Base-by-base conservation (phyloP, 2,113 vertebrate species). In the Spheniscus mendiculus region DNA sequence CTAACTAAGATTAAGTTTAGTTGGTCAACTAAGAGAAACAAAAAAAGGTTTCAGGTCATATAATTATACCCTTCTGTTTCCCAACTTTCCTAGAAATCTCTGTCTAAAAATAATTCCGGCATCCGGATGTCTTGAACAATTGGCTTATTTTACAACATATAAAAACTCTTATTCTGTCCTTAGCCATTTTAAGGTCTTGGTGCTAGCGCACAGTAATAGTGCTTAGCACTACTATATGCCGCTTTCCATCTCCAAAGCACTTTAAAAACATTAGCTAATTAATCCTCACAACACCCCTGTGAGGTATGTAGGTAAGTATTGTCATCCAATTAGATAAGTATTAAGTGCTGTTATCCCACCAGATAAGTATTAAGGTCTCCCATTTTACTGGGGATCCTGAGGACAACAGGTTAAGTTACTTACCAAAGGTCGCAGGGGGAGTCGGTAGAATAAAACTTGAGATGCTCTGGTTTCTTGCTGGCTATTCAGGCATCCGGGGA, bases 301-400 rank as follows among this genome's bases (percentile, higher is more conserved):
- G 97, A 97, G 96, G 97, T 97, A 98, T 90, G 96, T 97, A 98
- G 97, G 97, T 97, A 98, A 98, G 97, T 96, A 98, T 97, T 97
- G 96, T 97, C 96, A 98, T 98, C 97, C 97, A 96, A 97, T 98
- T 98, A 97, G 97, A 95, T 97, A 50, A 96, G 97, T 61, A 97
- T 96, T 97, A 97, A 97, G 89, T 82, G 86, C 95, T 83, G 86
- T 97, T 98, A 98, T 98, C 95, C 95, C 92, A 97, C 79, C 91
- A 96, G 96, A 96, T 97, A 97, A 97, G 97, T 92, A 97, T 97
- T 97, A 97, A 96, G 95, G 97, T 94, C 96, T 96, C 94, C 95
- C 96, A 97, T 96, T 97, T 98, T 98, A 96, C 95, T 97, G 97
- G 79, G 93, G 86, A 95, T 96, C 93, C 81, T 96, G 91, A 98